A percentile compares a stretch with the other conserved stretches of the same genome.
phyloP scores from a whole-genome alignment of 2,888 invertebrate species.

The Neoascia interrupta region DNA sequence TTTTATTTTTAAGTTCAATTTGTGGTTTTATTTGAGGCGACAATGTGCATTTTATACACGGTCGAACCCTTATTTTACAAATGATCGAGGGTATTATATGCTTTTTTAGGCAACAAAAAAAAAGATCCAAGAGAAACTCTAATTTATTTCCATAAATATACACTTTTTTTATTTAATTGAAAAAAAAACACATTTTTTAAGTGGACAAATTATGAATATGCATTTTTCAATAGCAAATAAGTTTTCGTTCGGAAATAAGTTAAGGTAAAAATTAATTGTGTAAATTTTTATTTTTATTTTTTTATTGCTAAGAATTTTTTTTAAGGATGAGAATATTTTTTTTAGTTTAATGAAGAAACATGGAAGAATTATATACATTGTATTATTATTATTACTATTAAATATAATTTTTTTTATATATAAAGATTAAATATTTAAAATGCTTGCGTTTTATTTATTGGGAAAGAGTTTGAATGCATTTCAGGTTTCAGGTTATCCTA shows the following conservation, averaged over 20 bases:
- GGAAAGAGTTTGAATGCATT: too few species aligned
- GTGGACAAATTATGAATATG: conserved; percentile 44
- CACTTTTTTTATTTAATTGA: conserved; percentile 48
- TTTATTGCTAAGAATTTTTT: not conserved
- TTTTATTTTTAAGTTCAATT: too few species aligned
- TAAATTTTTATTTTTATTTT: conserved; percentile 30
- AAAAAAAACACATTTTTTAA: conserved; percentile 13
- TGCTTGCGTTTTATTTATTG: conserved; percentile 16
- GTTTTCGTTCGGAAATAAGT: conserved; percentile 1
- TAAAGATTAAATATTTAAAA: conserved; percentile 64
- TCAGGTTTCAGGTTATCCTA: too few species aligned
- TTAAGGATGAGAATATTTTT: conserved; percentile 35
- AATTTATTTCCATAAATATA: too few species aligned
- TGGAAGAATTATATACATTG: conserved; percentile 64
- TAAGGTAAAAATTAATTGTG: conserved; percentile 16
- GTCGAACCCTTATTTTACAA: not conserved
- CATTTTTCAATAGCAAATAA: conserved; percentile 13
- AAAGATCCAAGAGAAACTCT: not conserved
- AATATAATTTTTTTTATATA: conserved; percentile 69
- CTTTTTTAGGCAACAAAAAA: not conserved
- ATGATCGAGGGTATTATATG: not conserved
- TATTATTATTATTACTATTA: conserved; percentile 69
- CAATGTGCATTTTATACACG: too few species aligned
- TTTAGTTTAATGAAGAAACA: conserved; percentile 36
- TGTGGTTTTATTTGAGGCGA: too few species aligned